Base-by-base conservation (phyloP, 2,888 invertebrate species). In the Maniola hyperantus region DNA sequence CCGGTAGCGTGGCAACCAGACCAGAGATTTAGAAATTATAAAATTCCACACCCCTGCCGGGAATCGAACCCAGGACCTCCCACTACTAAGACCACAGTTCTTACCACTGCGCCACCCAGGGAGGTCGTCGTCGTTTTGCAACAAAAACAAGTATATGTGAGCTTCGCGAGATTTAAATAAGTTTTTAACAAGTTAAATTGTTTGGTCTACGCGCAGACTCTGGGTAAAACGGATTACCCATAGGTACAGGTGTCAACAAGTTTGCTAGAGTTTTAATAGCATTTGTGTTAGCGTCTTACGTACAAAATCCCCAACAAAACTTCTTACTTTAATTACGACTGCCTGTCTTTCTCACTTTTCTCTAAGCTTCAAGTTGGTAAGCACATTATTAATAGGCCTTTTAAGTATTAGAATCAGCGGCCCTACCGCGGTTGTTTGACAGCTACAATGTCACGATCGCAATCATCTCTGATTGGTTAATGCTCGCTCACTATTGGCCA, bases 131-230 rank as follows among this genome's bases (percentile, higher is more conserved):
- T n/a, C n/a, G n/a, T n/a, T n/a, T n/a, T 26, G 26, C 26, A 26
- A 26, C 26, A 26, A 26, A 26, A 51, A 15, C 66, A 58, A 69
- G 69, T 67, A 67, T 65, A 66, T 69, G 72, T 72, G 67, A 65
- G 64, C 67, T 67, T 53, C 57, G 53, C 44, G 57, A 67, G 70
- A 72, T 72, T 72, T 68, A 72, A 71, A 71, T 66, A 71, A 73
- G 69, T 73, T 72, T 66, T 66, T 69, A 69, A 71, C 72, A 73
- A 73, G 70, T 73, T 73, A 71, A 72, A 73, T 73, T 73, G 72
- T 69, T 72, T 65, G 69, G 69, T 70, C 58, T 62, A 50, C 61
- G 44, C 48, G 18, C 48, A 42, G 63, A 67, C 50, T 57, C 59
- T 58, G 64, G 65, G 51, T 67, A 64, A 55, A 63, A 67, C 67